Evolutionary conservation across 2,888 invertebrate species (phyloP), one percentile per base, ranked within the genome.

Genomic region (Conomelus anceps): DNA sequence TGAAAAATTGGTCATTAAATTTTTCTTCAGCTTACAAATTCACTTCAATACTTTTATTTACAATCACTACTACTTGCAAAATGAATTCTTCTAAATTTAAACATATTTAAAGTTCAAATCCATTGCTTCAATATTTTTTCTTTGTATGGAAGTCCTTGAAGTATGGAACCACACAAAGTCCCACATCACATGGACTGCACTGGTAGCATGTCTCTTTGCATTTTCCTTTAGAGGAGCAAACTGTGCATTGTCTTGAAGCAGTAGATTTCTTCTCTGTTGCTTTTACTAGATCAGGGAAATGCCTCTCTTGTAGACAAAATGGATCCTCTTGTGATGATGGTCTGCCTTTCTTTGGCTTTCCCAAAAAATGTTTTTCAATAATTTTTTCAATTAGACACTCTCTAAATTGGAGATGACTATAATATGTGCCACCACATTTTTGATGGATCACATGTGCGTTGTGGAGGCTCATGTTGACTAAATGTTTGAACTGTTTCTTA

Each of bases 101-200:
- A n/a, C n/a, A n/a, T n/a, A n/a, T n/a, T n/a, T n/a, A n/a, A n/a
- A n/a, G n/a, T n/a, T n/a, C n/a, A n/a, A n/a, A n/a, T n/a, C n/a
- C n/a, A n/a, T n/a, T n/a, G n/a, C 22, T 88, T 85, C 29, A 7
- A 89, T 22, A 86, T 11, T 22, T 86, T 86, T 85, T 86, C 9
- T n/a, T 7, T 22, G 86, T 89, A 17, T 89, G 85, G 9, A 22
- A 86, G 4, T 24, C 22, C 22, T 86, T 29, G 22, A 85, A 89
- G 26, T 34, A 86, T 3, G 86, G 86, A 29, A 22, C 4, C 13
- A 85, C 34, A 23, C 89, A 89, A n/a, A 89, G 34, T 22, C 34
- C 89, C 22, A 89, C 89, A 3, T 24, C 85, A 86, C 89, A 89
- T 17, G 17, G 41, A 29, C 6, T 29, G 34, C 89, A 89, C 34